Conservation (phyloP, 2,888 invertebrate species). For the Drosophila mimica region DNA sequence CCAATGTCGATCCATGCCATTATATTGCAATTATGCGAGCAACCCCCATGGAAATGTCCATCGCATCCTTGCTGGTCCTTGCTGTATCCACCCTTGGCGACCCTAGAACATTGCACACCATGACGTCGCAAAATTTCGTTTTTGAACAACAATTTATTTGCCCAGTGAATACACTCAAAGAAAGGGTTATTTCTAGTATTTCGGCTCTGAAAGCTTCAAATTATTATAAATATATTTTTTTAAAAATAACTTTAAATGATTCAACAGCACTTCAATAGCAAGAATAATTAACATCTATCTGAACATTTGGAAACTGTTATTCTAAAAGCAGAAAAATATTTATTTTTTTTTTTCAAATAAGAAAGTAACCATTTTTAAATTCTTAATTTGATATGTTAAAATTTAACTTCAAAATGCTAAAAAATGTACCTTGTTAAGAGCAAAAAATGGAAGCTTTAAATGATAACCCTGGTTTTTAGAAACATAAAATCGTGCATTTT, state of each 20-base stretch:
- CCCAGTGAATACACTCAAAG: slow-evolving; percentile 21
- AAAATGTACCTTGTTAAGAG: neutral
- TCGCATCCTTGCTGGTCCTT: slow-evolving; percentile 20
- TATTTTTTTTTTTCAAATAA: too few relatives aligned
- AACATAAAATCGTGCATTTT: neutral
- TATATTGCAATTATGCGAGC: slow-evolving; percentile 74
- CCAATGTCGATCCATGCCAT: slow-evolving; percentile 54
- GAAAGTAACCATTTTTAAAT: neutral
- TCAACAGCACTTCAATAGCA: neutral
- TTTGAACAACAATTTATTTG: slow-evolving; percentile 52
- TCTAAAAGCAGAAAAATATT: neutral
- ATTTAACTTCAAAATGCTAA: rapidly evolving
- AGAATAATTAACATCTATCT: neutral
- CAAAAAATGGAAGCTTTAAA: neutral
- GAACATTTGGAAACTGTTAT: neutral
- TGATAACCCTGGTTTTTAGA: neutral
- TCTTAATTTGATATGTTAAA: neutral
- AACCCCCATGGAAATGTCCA: slow-evolving; percentile 53
- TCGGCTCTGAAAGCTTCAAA: neutral
- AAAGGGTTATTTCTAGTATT: neutral
- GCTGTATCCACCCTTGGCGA: slow-evolving; percentile 57
- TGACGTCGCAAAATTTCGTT: slow-evolving; percentile 63
- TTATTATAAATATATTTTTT: neutral
- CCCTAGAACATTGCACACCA: slow-evolving; percentile 56
- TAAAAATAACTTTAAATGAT: neutral